Conservation (phyloP, 2,888 invertebrate genomes). For the Elysia crispata region DNA sequence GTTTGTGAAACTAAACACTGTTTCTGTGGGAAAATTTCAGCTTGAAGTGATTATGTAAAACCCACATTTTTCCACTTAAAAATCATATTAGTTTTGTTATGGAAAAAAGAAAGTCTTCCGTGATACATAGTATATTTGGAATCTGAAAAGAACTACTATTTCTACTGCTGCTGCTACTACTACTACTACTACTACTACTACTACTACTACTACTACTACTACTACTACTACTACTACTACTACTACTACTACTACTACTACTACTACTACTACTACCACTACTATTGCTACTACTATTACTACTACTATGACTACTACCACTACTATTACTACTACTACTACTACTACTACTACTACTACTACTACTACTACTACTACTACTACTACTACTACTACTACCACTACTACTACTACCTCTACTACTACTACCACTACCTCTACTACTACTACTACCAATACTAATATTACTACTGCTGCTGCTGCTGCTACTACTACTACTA, state of each 20-base stretch:
- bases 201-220: not conserved
- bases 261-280: constrained; percentile 27
- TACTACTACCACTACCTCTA: not conserved
- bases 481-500: no score
- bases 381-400: not conserved
- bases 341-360: constrained; percentile 31
- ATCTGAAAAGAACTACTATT: no score
- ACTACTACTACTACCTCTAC: constrained; percentile 14
- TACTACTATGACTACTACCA: constrained; percentile 13
- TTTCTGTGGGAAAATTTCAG: no score
- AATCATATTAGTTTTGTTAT: no score
- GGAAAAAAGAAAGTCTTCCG: no score
- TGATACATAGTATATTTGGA: no score
- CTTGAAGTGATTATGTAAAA: no score
- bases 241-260: constrained; percentile 23
- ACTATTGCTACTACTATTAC: constrained; percentile 18
- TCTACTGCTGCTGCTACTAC: not conserved
- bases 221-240: no score
- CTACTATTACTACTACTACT: constrained; percentile 31
- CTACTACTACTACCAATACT: no score
- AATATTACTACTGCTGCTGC: no score
- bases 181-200: constrained; percentile 5
- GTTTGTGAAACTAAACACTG: no score
- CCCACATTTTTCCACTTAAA: no score
- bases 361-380: constrained; percentile 23